These are phyloP conservation scores for Acropternis orthonyx DNA, from an alignment of 2,797 vertebrate species.

Conservation along the genomic window DNA sequence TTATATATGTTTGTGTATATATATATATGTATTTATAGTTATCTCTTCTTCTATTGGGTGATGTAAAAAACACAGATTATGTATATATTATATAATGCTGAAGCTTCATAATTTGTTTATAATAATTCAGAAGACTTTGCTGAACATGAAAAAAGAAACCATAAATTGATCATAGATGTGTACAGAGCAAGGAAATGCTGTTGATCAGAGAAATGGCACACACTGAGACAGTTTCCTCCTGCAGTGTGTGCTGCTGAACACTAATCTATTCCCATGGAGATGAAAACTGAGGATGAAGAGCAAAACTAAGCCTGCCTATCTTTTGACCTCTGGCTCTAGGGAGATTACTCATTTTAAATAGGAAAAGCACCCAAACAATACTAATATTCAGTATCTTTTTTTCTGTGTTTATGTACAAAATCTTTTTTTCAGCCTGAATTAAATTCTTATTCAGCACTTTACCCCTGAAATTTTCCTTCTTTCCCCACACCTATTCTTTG, in stretches of 20 bases:
- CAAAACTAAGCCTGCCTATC: slow-evolving; percentile 1
- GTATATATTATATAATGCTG: background rate
- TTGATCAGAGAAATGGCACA: background rate
- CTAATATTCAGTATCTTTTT: background rate
- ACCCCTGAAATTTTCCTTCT: background rate
- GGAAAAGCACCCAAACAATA: slow-evolving; percentile 6
- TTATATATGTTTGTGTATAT: too few relatives aligned
- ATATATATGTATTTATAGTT: background rate
- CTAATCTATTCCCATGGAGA: background rate
- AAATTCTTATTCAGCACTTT: background rate
- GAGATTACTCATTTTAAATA: background rate
- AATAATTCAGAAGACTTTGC: background rate
- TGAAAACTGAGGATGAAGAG: slow-evolving; percentile 10
- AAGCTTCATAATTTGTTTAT: background rate
- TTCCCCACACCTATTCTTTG: background rate
- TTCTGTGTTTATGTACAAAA: background rate
- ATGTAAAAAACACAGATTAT: background rate
- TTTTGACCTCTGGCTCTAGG: background rate
- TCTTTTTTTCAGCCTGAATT: background rate
- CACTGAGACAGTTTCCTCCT: background rate
- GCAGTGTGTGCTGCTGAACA: background rate
- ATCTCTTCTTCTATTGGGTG: background rate
- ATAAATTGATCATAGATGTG: background rate
- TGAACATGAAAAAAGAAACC: background rate
- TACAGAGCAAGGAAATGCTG: background rate